These are phyloP conservation scores for Cololabis saira DNA, from an alignment of 2,113 vertebrate species.

Conservation along the genomic window DNA sequence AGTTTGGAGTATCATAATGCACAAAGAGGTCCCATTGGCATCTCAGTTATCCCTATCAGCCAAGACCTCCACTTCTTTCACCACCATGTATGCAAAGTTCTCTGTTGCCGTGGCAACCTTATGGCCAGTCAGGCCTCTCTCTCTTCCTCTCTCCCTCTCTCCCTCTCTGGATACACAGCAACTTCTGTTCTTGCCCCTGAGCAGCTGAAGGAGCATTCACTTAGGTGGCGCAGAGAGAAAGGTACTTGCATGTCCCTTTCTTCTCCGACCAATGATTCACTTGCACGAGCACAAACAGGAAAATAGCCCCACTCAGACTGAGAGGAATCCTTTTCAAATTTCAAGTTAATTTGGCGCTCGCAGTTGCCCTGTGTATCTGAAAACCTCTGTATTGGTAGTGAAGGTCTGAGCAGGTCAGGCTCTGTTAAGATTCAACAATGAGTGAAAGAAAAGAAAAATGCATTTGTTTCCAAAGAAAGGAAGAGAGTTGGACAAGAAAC, in stretches of 20 bases:
- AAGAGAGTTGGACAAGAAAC: neutral
- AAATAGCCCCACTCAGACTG: conserved; percentile 17
- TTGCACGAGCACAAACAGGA: conserved; percentile 2
- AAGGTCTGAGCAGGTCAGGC: no score
- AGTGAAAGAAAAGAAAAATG: neutral
- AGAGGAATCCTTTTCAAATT: conserved; percentile 14
- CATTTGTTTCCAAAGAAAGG: no score
- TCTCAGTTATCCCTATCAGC: conserved; percentile 65
- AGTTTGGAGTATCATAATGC: conserved; percentile 62
- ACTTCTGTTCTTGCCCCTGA: conserved; percentile 68
- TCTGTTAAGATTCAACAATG: neutral
- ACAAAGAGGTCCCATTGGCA: conserved; percentile 72
- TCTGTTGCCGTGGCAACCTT: conserved; percentile 78
- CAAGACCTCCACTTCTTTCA: conserved; percentile 58
- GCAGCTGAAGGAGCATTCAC: conserved; percentile 68
- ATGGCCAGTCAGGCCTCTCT: conserved; percentile 54
- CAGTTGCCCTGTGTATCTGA: no score
- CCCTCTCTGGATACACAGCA: conserved; percentile 57
- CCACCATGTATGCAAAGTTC: conserved; percentile 72
- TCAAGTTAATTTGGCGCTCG: neutral
- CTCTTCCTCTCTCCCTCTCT: conserved; percentile 12
- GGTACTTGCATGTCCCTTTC: conserved; percentile 49
- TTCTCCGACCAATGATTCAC: conserved; percentile 31
- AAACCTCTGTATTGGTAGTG: no score
- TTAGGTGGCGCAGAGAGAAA: conserved; percentile 58